Conservation (phyloP, 37 sponge, comb jelly and placozoan genomes). For the Hexactinellida sp. region DNA sequence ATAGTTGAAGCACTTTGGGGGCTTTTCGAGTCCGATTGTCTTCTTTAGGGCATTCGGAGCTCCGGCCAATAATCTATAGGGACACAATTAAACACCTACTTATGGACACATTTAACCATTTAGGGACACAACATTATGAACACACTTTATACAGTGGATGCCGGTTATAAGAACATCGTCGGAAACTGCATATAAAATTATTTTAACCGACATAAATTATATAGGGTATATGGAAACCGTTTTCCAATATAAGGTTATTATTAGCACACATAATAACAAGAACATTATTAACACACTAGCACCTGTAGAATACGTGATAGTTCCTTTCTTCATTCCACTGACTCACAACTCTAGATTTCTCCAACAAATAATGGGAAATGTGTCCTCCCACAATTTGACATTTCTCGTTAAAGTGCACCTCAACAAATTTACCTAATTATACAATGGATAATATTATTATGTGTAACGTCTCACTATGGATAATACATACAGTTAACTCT, state of each 20-base stretch:
- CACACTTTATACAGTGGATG: too few species aligned
- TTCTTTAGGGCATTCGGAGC: slow-evolving; percentile 44
- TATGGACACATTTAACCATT: background rate
- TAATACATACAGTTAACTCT: too few species aligned
- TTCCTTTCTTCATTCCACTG: slow-evolving; percentile 74
- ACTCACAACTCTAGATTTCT: slow-evolving; percentile 80
- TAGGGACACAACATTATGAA: too few species aligned
- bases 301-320: slow-evolving; percentile 85
- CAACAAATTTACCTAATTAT: slow-evolving; percentile 89
- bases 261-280: too few species aligned
- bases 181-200: too few species aligned
- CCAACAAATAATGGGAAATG: slow-evolving; percentile 88
- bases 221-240: too few species aligned
- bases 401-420: slow-evolving; percentile 76
- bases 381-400: slow-evolving; percentile 77
- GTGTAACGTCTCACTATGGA: too few species aligned
- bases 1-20: slow-evolving; percentile 21
- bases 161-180: too few species aligned
- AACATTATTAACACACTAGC: too few species aligned
- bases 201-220: too few species aligned
- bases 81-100: background rate
- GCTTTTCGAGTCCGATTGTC: slow-evolving; percentile 28
- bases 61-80: slow-evolving; percentile 56
- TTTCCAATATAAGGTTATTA: too few species aligned
- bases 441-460: too few species aligned